phyloP scores from a whole-genome alignment of 2,113 vertebrate genomes.

The Hemibagrus wyckioides region DNA sequence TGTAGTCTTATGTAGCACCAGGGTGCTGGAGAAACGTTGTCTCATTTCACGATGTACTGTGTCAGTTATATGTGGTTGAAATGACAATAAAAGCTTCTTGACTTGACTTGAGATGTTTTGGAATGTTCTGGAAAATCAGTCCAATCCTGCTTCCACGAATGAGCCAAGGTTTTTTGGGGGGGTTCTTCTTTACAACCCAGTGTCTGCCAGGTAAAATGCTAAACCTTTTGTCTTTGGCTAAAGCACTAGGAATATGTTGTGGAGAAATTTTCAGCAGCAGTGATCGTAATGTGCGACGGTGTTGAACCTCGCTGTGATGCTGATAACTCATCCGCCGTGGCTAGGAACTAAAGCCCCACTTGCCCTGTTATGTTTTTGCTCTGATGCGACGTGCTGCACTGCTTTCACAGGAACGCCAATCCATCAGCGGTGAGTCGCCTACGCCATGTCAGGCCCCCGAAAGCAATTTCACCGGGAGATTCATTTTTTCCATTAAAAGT shows the following conservation, averaged over 20 bases:
- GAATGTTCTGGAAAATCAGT: not conserved
- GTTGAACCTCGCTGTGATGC: not conserved
- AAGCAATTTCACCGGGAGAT: conserved; percentile 51
- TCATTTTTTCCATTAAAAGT: conserved; percentile 52
- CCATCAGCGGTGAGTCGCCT: conserved; percentile 25
- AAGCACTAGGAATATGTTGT: not conserved
- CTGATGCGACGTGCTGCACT: conserved; percentile 1
- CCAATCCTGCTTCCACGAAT: no score
- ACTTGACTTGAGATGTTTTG: no score
- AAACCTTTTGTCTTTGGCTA: not conserved
- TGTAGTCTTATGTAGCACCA: no score
- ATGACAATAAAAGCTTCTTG: no score
- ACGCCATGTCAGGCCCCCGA: conserved; percentile 25
- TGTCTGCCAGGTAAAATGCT: not conserved
- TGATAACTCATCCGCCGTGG: conserved; percentile 16
- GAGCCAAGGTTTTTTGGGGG: not conserved
- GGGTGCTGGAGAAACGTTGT: no score
- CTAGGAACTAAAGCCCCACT: conserved; percentile 28
- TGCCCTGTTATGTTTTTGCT: conserved; percentile 45
- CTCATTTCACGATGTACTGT: no score
- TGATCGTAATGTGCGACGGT: not conserved
- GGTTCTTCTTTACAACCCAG: not conserved
- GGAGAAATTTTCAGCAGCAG: not conserved
- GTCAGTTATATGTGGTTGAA: no score
- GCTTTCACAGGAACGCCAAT: conserved; percentile 31